phyloP scores from a whole-genome alignment of 64 coral and sea anemone species.

The Montipora sp. region DNA sequence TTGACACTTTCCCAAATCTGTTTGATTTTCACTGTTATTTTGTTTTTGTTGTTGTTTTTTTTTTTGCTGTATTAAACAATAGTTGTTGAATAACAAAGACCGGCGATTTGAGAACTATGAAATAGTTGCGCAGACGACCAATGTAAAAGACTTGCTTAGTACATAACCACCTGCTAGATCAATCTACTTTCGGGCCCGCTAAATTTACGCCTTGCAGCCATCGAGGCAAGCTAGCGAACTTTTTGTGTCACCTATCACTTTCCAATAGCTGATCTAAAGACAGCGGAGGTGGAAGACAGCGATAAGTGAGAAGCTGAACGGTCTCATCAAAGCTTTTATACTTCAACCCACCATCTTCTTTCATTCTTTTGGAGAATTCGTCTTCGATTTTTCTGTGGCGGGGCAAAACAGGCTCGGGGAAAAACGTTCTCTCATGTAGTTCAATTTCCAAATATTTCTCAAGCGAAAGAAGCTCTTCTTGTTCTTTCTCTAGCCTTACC shows the following conservation, averaged over 20 bases:
- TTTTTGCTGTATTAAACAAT: too few relatives aligned
- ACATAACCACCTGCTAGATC: background rate
- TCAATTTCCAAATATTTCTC: slow-evolving; percentile 95
- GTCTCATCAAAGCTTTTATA: slow-evolving; percentile 90
- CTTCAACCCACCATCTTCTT: slow-evolving; percentile 81
- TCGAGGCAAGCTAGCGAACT: background rate
- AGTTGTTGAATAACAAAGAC: too few relatives aligned
- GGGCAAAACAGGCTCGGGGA: slow-evolving; percentile 79
- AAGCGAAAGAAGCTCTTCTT: slow-evolving; percentile 76
- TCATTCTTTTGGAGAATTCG: slow-evolving; percentile 95
- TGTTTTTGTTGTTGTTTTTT: too few relatives aligned
- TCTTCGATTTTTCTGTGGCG: slow-evolving; percentile 70
- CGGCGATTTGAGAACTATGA: too few relatives aligned
- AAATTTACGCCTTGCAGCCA: background rate
- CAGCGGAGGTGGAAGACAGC: slow-evolving; percentile 86
- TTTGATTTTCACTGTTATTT: too few relatives aligned
- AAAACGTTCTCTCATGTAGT: slow-evolving; percentile 80
- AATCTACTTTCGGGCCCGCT: background rate
- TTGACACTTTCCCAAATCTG: too few relatives aligned
- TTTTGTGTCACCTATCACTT: background rate
- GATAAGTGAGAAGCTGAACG: slow-evolving; percentile 78
- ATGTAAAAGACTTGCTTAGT: background rate
- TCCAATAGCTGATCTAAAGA: slow-evolving; percentile 58
- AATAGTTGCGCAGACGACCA: background rate
- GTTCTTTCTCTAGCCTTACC: slow-evolving; percentile 72